phyloP scores from a whole-genome alignment of 2,113 vertebrate genomes.

The Callaeas wilsoni region DNA sequence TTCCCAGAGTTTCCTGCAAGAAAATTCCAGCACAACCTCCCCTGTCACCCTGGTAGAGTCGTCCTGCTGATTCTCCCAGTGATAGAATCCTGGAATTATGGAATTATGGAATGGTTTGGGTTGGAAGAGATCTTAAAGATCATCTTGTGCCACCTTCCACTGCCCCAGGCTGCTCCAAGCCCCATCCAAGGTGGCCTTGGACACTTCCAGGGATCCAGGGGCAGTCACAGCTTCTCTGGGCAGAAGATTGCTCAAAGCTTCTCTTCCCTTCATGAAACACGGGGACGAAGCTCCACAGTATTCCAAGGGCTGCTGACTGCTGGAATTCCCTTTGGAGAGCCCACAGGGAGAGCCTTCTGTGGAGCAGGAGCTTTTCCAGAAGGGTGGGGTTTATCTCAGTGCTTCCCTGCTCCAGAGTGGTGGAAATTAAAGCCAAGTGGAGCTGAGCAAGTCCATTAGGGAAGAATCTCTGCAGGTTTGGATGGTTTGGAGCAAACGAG shows the following conservation, averaged over 20 bases:
- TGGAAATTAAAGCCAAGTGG: background rate
- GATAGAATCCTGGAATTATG: rapidly evolving
- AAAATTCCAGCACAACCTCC: background rate
- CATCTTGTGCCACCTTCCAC: rapidly evolving
- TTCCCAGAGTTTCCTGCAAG: background rate
- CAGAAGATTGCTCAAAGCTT: background rate
- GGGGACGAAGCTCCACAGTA: background rate
- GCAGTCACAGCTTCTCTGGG: background rate
- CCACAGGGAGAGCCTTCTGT: background rate
- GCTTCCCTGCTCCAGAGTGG: background rate
- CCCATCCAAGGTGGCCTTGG: background rate
- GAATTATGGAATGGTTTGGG: background rate
- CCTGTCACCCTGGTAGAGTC: background rate
- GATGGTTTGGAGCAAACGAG: background rate
- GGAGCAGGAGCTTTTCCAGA: background rate
- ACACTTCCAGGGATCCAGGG: background rate
- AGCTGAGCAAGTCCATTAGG: background rate
- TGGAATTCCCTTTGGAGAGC: background rate
- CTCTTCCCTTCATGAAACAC: background rate
- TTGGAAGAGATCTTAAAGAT: background rate
- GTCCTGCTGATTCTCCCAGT: background rate
- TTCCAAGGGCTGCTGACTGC: background rate
- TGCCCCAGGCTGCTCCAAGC: background rate
- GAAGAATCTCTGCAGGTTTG: background rate
- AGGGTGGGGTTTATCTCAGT: background rate